Percentiles rank a stretch among this genome's conserved stretches.
Conservation (phyloP, 2,888 invertebrate genomes). For the Polydrusus tereticollis region DNA sequence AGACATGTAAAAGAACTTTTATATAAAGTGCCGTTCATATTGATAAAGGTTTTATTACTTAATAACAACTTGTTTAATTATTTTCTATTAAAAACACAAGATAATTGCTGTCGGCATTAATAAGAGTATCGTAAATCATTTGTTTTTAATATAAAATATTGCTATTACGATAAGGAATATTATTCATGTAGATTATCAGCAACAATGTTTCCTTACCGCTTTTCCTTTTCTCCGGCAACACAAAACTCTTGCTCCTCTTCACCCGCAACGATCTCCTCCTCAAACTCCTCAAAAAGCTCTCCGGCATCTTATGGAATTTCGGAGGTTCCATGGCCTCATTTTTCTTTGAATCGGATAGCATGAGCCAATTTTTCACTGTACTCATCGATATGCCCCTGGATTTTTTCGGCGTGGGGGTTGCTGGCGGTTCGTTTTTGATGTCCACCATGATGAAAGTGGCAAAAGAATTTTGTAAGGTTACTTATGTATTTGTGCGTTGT, state of each 20-base stretch:
- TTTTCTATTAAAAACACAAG: neutral
- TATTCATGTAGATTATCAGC: neutral
- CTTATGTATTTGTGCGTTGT: no score
- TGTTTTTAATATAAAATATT: neutral
- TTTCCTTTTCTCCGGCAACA: conserved; percentile 81
- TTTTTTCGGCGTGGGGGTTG: conserved; percentile 63
- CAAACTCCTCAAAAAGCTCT: conserved; percentile 80
- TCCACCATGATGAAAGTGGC: conserved; percentile 64
- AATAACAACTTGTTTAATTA: neutral
- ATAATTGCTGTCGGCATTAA: neutral
- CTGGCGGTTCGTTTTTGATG: conserved; percentile 61
- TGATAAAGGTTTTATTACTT: neutral
- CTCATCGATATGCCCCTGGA: conserved; percentile 70
- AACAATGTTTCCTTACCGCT: conserved; percentile 75
- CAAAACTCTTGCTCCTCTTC: conserved; percentile 81
- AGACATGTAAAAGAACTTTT: no score
- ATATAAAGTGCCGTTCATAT: neutral
- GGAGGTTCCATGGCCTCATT: conserved; percentile 68
- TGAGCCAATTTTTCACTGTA: conserved; percentile 82
- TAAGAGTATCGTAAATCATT: neutral
- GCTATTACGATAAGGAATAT: neutral
- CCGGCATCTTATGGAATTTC: conserved; percentile 74
- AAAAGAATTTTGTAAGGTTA: no score
- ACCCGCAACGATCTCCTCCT: conserved; percentile 79
- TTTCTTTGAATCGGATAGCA: conserved; percentile 69